These are phyloP conservation scores for Casuarius casuarius DNA, from an alignment of 2,113 vertebrate species.

Conservation along the genomic window DNA sequence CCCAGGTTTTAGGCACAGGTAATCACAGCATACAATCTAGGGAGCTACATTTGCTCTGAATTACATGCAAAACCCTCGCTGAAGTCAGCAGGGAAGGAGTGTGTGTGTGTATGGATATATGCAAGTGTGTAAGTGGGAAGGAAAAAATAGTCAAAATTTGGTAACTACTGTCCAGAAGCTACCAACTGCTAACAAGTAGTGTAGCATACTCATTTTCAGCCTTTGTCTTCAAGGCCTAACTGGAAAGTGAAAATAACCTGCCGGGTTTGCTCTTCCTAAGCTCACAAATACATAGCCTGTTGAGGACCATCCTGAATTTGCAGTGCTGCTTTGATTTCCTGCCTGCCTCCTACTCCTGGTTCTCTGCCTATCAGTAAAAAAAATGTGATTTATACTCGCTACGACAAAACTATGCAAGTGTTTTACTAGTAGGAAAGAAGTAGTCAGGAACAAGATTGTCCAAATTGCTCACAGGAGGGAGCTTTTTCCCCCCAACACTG, in stretches of 20 bases:
- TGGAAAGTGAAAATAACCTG: neutral
- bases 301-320: neutral
- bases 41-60: neutral
- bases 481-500: neutral
- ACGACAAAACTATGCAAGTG: neutral
- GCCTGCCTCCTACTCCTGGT: neutral
- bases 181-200: neutral
- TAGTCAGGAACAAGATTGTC: neutral
- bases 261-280: neutral
- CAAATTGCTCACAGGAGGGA: neutral
- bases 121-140: neutral
- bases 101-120: rapidly evolving
- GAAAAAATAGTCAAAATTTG: neutral
- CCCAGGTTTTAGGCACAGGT: neutral
- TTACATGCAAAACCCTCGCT: neutral
- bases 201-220: neutral
- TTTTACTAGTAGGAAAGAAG: neutral
- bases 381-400: neutral
- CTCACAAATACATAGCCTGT: neutral
- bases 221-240: neutral
- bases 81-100: neutral
- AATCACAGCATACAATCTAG: neutral
- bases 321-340: neutral
- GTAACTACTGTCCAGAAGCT: neutral
- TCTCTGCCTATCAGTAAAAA: neutral